phyloP scores from a whole-genome alignment of 2,113 vertebrate genomes.

The Tiliqua scincoides region DNA sequence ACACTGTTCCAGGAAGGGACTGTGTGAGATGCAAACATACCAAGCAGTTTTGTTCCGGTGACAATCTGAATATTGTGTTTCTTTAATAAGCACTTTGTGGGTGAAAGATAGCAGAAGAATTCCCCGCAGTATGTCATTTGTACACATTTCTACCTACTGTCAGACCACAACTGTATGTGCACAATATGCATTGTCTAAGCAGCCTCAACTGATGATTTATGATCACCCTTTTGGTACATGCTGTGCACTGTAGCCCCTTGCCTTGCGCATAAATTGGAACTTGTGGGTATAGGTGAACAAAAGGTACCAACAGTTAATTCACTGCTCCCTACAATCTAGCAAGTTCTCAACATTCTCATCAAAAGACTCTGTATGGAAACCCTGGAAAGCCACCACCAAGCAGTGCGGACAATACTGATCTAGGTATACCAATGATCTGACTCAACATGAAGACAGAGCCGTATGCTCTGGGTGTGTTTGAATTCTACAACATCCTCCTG shows the following conservation, averaged over 20 bases:
- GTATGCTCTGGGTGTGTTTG: no score
- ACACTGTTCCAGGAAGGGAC: background rate
- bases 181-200: background rate
- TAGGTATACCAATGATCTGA: no score
- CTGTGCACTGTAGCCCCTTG: background rate
- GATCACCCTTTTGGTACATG: background rate
- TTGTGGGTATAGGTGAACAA: background rate
- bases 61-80: background rate
- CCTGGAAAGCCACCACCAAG: no score
- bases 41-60: slow-evolving; percentile 5
- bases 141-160: background rate
- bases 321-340: background rate
- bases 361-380: no score
- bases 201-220: background rate
- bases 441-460: no score
- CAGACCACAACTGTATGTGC: background rate
- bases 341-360: background rate
- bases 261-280: background rate
- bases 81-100: background rate
- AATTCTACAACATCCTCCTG: no score
- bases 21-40: background rate
- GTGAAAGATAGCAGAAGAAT: background rate
- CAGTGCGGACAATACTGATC: no score
- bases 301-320: background rate
- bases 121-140: background rate